Evolutionary conservation across 2,113 vertebrate species (phyloP).

Genomic region (Alligator mississippiensis): DNA sequence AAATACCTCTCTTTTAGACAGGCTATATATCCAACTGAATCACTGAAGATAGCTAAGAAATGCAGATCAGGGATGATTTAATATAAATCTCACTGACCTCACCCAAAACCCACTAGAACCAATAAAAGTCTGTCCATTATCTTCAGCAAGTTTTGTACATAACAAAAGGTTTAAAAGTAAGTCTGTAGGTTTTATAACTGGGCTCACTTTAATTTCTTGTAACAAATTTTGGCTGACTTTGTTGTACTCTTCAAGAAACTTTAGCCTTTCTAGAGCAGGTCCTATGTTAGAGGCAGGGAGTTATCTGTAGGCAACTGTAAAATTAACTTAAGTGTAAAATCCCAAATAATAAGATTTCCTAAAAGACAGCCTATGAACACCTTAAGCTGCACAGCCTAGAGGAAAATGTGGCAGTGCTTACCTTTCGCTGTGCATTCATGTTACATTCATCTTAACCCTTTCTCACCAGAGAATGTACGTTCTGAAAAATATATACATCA

Average conservation of each 20-base stretch:
- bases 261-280: neutral
- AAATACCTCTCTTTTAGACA: neutral
- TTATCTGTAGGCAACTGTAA: conserved; percentile 7
- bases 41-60: neutral
- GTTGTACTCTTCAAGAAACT: neutral
- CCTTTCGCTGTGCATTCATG: neutral
- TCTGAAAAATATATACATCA: neutral
- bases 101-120: fast-evolving
- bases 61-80: fast-evolving
- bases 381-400: neutral
- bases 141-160: neutral
- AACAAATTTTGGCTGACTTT: conserved; percentile 23
- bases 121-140: neutral
- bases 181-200: neutral
- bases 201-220: neutral
- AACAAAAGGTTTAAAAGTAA: neutral
- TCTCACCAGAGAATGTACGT: neutral
- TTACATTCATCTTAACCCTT: conserved; percentile 8
- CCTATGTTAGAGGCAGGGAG: neutral
- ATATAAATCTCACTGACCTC: neutral
- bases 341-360: neutral
- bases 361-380: neutral
- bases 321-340: neutral
- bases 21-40: neutral
- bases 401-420: conserved; percentile 4